These are phyloP conservation scores for Magallana nippona DNA, from an alignment of 2,888 invertebrate species.

Conservation along the genomic window DNA sequence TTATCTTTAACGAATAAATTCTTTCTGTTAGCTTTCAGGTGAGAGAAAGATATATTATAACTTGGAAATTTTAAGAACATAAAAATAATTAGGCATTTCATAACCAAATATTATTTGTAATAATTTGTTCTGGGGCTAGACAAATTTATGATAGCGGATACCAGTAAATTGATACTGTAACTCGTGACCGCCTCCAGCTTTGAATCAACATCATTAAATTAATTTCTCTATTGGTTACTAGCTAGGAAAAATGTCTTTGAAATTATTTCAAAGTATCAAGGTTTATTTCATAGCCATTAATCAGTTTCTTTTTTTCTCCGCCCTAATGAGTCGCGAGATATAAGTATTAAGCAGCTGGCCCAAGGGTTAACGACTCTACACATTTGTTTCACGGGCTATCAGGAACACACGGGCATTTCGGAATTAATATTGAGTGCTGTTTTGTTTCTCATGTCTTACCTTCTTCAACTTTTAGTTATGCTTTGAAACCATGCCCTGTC, in stretches of 20 bases:
- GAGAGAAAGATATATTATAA: no score
- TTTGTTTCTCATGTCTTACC: not conserved
- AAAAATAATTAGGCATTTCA: not conserved
- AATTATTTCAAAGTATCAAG: conserved; percentile 5
- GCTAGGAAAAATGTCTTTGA: not conserved
- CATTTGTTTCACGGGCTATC: not conserved
- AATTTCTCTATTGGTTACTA: conserved; percentile 1
- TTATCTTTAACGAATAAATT: no score
- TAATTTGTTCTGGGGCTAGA: not conserved
- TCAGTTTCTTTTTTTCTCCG: not conserved
- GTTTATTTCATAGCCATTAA: not conserved
- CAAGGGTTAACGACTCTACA: not conserved
- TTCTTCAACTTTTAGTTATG: no score
- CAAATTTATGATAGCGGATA: not conserved
- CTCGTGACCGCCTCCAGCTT: not conserved
- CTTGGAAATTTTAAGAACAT: no score
- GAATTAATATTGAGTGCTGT: conserved; percentile 15
- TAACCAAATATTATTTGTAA: not conserved
- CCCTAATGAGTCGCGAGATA: not conserved
- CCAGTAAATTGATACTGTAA: not conserved
- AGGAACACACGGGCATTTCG: not conserved
- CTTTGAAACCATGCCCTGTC: no score
- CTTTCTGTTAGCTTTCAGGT: no score
- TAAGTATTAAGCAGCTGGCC: not conserved
- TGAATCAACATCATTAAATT: not conserved